Evolutionary conservation across 2,888 invertebrate genomes (phyloP), one percentile per base, ranked within the genome.

Genomic region (Nasonovia ribisnigri): DNA sequence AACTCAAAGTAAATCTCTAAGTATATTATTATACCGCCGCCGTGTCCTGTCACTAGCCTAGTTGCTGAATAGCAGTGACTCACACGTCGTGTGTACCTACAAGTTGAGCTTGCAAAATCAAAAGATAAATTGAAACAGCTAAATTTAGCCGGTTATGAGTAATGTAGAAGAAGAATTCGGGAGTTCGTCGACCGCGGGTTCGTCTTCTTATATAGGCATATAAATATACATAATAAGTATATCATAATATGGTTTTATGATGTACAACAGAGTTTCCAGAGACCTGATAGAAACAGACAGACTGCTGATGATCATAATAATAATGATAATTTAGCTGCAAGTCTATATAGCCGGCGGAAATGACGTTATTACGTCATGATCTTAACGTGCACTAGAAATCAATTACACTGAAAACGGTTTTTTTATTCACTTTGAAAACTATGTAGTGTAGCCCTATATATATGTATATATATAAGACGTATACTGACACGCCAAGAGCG

Each of bases 371-470:
- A 46, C 46, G 43, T 51, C 29, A 48, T 51, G 46, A 51, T 88
- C 10, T 51, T 13, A 88, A n/a, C 20, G 43, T 26, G 16, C 88
- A 43, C 46, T 88, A 26, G n/a, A 88, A 88, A 77, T 77, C 77
- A 77, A 77, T 77, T 77, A 77, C 77, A 77, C 36, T 77, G 36
- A 36, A 77, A 36, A 77, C 77, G 36, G 77, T 77, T 77, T 77
- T 57, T 67, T 77, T 77, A 77, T 77, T 77, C 77, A 77, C 77
- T 77, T 77, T 36, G 77, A 20, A 77, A 36, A 77, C 77, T 77
- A 77, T 36, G 0, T 36, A 36, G 77, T 77, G 77, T 77, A 67
- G 36, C 36, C 20, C 36, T 77, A 2, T 20, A 77, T 77, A 8
- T 77, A 77, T 36, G 20, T 8, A 11, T 3, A 67, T 67, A 36